Evolutionary conservation across 2,888 invertebrate species (phyloP), one percentile per base, ranked within the genome.

Genomic region (Fragum whitleyi): DNA sequence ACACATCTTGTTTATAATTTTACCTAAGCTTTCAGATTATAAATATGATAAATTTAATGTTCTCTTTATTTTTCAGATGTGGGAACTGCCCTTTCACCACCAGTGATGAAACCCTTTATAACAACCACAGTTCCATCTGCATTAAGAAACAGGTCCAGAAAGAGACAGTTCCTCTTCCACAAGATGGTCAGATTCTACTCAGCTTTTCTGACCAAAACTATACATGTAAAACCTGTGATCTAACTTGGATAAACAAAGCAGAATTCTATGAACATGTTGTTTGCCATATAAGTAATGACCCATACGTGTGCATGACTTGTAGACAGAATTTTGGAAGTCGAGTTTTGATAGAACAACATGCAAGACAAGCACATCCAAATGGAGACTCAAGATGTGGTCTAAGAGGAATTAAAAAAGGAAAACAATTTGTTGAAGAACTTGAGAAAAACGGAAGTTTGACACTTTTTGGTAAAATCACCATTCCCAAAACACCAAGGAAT

Each of bases 181-280:
- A 47, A 16, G 23, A 42, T 3, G 67, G 72, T 21, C 55, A 75
- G 28, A 59, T 59, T 39, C 28, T 42, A 21, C 29, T 72, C 2
- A 6, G 19, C 21, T 72, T 19, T 42, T 9, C 7, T 21, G 28
- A 72, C 26, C 59, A 42, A 26, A 32, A 28, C 21, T 85, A 76
- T 69, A 74, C 16, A 1, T 85, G 85, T 70, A 65, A 67, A 61
- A 67, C 73, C 9, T 85, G 85, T 47, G 53, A 53, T 19, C 36
- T 77, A 1, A 32, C 67, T 6, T 85, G 80, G 82, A 74, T n/a
- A 23, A 72, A 36, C 36, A 76, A 74, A 36, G 47, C 57, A 6
- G 85, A 87, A 47, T 88, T 88, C 78, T 87, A 87, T 72, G 88
- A 88, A 57, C 88, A 88, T 82, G 61, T 88, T 32, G 86, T 86